A percentile compares a stretch with the other conserved stretches of the same genome.
These are phyloP conservation scores for Dasyprocta punctata DNA, from an alignment of 2,113 vertebrate genomes.

Conservation along the genomic window DNA sequence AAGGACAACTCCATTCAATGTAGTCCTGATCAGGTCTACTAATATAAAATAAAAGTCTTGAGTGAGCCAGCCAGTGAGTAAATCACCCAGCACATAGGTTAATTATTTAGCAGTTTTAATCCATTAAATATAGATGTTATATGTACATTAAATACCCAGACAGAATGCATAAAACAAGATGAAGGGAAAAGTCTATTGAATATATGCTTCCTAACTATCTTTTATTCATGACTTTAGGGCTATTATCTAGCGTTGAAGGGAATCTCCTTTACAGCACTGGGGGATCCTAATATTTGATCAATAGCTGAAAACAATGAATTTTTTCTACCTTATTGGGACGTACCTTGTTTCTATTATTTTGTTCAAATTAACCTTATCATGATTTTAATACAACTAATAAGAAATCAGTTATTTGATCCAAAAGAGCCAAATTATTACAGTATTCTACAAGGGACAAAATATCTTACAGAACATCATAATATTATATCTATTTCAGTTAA, in stretches of 20 bases:
- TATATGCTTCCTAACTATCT: slow-evolving; percentile 25
- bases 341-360: slow-evolving; percentile 1
- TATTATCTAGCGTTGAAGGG: not conserved
- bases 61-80: not conserved
- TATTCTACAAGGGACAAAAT: not conserved
- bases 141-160: slow-evolving; percentile 55
- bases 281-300: not conserved
- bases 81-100: slow-evolving; percentile 29
- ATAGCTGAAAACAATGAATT: not conserved
- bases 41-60: not conserved
- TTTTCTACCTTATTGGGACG: not conserved
- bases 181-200: slow-evolving; percentile 41
- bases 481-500: not conserved
- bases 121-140: slow-evolving; percentile 60
- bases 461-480: not conserved
- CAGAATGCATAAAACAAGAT: slow-evolving; percentile 43
- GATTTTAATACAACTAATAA: not conserved
- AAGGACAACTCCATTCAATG: not conserved
- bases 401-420: not conserved
- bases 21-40: not conserved
- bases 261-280: not conserved
- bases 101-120: slow-evolving; percentile 65
- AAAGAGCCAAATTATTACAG: not conserved
- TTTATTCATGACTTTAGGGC: slow-evolving; percentile 43
- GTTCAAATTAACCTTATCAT: not conserved